These are phyloP conservation scores for Epinephelus fuscoguttatus DNA, from an alignment of 2,113 vertebrate genomes.

Conservation along the genomic window DNA sequence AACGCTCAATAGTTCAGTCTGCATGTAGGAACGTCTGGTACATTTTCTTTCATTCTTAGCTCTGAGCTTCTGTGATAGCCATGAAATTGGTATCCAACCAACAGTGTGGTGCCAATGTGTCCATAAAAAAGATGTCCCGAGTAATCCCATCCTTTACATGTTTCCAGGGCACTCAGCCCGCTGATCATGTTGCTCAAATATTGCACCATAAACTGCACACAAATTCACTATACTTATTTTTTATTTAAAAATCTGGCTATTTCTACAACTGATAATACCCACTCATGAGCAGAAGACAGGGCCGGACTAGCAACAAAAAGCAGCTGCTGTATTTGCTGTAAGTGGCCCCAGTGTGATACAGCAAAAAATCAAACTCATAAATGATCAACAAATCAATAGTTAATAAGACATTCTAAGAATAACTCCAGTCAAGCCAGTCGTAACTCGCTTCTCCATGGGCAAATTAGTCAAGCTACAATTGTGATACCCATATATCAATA, in stretches of 20 bases:
- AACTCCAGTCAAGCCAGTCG: too few relatives aligned
- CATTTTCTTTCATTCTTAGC: neutral
- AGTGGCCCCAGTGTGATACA: too few relatives aligned
- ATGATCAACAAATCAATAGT: too few relatives aligned
- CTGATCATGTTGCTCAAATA: neutral
- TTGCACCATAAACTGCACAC: neutral
- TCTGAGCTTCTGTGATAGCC: slow-evolving; percentile 8
- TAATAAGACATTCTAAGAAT: too few relatives aligned
- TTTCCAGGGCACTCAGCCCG: slow-evolving; percentile 1
- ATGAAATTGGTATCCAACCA: neutral
- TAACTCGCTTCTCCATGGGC: too few relatives aligned
- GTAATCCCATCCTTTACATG: neutral
- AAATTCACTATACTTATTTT: neutral
- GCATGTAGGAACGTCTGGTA: neutral
- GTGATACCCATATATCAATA: too few relatives aligned
- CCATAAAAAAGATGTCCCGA: neutral
- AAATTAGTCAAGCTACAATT: too few relatives aligned
- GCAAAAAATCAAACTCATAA: too few relatives aligned
- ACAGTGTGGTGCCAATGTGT: neutral
- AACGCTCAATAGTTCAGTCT: neutral
- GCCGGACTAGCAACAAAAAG: too few relatives aligned
- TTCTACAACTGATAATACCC: neutral
- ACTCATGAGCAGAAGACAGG: too few relatives aligned
- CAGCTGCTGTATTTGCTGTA: too few relatives aligned
- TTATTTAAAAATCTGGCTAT: neutral